Evolutionary conservation across 2,888 invertebrate genomes (phyloP).

Genomic region (Brenthis hecate): DNA sequence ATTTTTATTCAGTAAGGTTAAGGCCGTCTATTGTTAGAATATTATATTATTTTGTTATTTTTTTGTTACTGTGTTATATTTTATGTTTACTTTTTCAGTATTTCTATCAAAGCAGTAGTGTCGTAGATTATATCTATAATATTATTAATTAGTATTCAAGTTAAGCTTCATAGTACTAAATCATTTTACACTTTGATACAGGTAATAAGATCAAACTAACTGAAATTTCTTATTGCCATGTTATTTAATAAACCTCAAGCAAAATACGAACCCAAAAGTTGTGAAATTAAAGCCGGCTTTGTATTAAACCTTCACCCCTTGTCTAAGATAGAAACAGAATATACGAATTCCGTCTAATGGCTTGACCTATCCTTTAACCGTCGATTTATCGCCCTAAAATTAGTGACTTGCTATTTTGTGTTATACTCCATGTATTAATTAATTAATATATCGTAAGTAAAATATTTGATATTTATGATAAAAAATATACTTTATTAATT

Average conservation of each 20-base stretch:
- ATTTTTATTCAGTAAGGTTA: no score
- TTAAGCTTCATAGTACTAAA: neutral
- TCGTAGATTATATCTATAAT: no score
- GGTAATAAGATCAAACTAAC: neutral
- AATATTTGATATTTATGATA: neutral
- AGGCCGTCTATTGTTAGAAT: no score
- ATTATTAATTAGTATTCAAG: no score
- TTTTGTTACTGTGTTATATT: no score
- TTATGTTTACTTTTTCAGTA: no score
- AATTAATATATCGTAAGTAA: neutral
- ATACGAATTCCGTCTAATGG: conserved; percentile 69
- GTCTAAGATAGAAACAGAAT: conserved; percentile 51
- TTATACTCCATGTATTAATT: neutral
- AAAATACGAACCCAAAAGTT: conserved; percentile 57
- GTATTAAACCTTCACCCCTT: conserved; percentile 53
- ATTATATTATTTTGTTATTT: no score
- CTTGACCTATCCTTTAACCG: conserved; percentile 51
- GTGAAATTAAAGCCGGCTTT: conserved; percentile 57
- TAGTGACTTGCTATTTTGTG: conserved; percentile 43
- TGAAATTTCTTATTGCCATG: conserved; percentile 9
- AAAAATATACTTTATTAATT: no score
- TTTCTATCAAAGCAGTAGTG: no score
- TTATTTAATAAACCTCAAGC: conserved; percentile 54
- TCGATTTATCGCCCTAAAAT: conserved; percentile 64
- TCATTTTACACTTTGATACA: neutral